Evolutionary conservation across 2,888 invertebrate species (phyloP).

Genomic region (Agonopterix alstromeriana): DNA sequence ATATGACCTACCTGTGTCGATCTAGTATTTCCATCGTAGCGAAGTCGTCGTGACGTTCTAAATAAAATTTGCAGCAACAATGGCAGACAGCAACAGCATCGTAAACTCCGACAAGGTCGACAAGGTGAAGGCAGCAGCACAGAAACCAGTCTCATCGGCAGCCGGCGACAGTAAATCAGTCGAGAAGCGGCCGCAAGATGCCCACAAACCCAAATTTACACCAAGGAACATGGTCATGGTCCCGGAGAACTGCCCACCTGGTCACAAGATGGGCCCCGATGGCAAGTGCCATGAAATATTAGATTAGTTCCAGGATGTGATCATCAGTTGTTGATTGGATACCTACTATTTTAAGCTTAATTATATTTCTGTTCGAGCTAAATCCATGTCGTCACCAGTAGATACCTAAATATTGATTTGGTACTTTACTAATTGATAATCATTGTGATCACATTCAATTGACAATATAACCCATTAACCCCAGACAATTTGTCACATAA

Average conservation of each 20-base stretch:
- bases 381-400: no score
- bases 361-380: background rate
- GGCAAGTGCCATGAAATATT: conserved; percentile 35
- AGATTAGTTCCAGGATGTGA: no score
- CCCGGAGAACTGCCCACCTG: conserved; percentile 38
- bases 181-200: background rate
- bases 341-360: background rate
- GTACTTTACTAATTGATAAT: no score
- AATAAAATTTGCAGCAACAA: background rate
- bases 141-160: background rate
- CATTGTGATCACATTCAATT: no score
- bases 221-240: conserved; percentile 6
- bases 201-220: background rate
- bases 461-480: no score
- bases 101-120: conserved; percentile 54
- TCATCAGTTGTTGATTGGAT: no score
- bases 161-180: background rate
- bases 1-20: no score
- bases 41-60: no score
- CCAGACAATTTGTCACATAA: no score
- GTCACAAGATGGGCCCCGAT: conserved; percentile 32
- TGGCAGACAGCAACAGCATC: conserved; percentile 24
- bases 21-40: no score
- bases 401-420: no score
- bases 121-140: conserved; percentile 28